Base-by-base conservation (phyloP, 2,797 vertebrate genomes). In the Enteromius paludinosus region DNA sequence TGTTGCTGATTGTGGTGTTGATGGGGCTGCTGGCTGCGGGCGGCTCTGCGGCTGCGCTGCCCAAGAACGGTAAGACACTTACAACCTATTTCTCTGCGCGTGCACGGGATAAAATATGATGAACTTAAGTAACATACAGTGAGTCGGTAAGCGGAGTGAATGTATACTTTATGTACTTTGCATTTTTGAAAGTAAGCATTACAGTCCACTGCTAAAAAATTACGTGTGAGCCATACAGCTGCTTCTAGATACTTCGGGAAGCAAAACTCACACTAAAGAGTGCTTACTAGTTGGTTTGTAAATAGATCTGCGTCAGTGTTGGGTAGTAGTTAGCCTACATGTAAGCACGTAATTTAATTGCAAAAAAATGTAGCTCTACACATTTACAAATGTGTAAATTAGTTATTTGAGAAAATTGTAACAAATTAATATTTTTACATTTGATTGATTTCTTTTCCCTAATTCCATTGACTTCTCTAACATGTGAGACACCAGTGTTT, bases 41-140 rank as follows among this genome's bases (percentile, higher is more conserved):
- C 5, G 20, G 66, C 47, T 28, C 77, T 33, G 76, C 84, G n/a
- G 75, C 80, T 18, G 76, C 52, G 71, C 30, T 65, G 43, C 81
- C 73, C 7, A 71, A 54, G 14, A 87, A 73, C 59, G 88, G 85
- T 89, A 73, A 89, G 33, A 23, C 43, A 2, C 12, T 68, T 73
- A 15, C 10, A 8, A 5, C 2, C 3, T 30, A 1, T 62, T 20
- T 45, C 14, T 64, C 30, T 77, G 5, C 35, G 8, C 25, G 23
- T 17, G 12, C 14, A 9, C 49, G 17, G 5, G 38, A 1, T 8
- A 20, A 52, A 47, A 52, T 52, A 11, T 11, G 18, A 17, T 10
- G 14, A 47, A n/a, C 43, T 30, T 47, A 33, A 18, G 15, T 43
- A 45, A 45, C 38, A 38, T 25, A 20, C 17, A 20, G 4, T 3